Evolutionary conservation across 2,888 invertebrate species (phyloP).

Genomic region (Agrochola lota): DNA sequence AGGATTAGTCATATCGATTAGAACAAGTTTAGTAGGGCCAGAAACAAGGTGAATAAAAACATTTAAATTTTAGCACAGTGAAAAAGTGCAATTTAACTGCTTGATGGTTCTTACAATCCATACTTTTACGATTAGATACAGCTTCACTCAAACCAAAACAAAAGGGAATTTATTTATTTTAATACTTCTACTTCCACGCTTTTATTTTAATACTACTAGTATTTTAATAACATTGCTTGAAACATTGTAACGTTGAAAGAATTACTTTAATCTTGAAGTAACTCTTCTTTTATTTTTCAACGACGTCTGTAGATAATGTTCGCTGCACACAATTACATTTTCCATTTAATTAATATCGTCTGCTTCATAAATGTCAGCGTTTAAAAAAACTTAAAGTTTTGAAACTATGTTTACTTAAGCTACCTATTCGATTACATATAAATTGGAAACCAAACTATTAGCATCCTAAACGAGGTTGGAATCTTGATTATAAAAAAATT

Average conservation of each 20-base stretch:
- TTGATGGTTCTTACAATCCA: neutral
- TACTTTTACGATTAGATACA: neutral
- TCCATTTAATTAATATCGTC: slow-evolving; percentile 47
- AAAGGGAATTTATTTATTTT: neutral
- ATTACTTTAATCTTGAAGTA: slow-evolving; percentile 3
- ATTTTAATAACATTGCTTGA: too few species aligned
- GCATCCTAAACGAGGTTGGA: slow-evolving; percentile 58
- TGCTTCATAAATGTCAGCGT: slow-evolving; percentile 27
- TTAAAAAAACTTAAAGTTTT: slow-evolving; percentile 37
- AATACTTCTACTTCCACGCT: too few species aligned
- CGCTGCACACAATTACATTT: slow-evolving; percentile 48
- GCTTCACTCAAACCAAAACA: neutral
- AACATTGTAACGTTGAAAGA: neutral
- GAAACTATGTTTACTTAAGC: slow-evolving; percentile 38
- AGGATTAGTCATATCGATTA: neutral
- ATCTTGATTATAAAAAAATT: slow-evolving; percentile 57
- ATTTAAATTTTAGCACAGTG: neutral
- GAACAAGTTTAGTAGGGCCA: too few species aligned
- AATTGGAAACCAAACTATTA: slow-evolving; percentile 55
- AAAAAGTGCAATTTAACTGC: neutral
- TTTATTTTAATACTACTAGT: too few species aligned
- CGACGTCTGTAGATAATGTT: slow-evolving; percentile 40
- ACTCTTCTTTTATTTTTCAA: slow-evolving; percentile 28
- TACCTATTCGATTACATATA: slow-evolving; percentile 50
- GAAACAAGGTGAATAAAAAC: neutral